phyloP scores from a whole-genome alignment of 2,797 vertebrate species.

The Gadopsis bispinosus region DNA sequence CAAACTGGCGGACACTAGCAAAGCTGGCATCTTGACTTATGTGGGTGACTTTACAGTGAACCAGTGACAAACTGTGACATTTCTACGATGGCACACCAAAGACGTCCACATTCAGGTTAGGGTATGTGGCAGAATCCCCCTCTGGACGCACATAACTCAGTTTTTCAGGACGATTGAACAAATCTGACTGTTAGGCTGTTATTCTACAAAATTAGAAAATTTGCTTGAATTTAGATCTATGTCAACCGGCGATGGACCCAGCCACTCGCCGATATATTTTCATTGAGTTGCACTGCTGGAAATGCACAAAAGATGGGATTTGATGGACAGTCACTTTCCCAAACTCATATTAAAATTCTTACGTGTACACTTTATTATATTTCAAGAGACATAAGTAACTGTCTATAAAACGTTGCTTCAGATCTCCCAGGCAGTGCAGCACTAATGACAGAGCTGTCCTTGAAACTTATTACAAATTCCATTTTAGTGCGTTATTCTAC shows the following conservation, averaged over 20 bases:
- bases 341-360: constrained; percentile 18
- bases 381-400: constrained; percentile 39
- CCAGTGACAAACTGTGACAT: constrained; percentile 50
- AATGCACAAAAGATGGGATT: constrained; percentile 39
- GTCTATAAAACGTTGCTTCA: constrained; percentile 43
- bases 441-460: constrained; percentile 30
- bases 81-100: constrained; percentile 48
- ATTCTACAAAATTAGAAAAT: neutral
- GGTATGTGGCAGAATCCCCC: constrained; percentile 26
- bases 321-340: constrained; percentile 22
- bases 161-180: neutral
- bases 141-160: constrained; percentile 5
- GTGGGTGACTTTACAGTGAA: constrained; percentile 60
- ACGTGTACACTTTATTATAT: constrained; percentile 42
- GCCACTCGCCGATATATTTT: no score
- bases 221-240: neutral
- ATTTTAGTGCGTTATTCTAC: constrained; percentile 35
- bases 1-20: constrained; percentile 44
- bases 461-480: constrained; percentile 44
- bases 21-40: constrained; percentile 49
- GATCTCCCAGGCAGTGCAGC: constrained; percentile 52
- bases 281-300: constrained; percentile 39
- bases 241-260: no score
- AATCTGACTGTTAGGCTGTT: neutral
- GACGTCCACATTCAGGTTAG: constrained; percentile 43